These are phyloP conservation scores for Clamator glandarius DNA, from an alignment of 2,797 vertebrate genomes.

Conservation along the genomic window DNA sequence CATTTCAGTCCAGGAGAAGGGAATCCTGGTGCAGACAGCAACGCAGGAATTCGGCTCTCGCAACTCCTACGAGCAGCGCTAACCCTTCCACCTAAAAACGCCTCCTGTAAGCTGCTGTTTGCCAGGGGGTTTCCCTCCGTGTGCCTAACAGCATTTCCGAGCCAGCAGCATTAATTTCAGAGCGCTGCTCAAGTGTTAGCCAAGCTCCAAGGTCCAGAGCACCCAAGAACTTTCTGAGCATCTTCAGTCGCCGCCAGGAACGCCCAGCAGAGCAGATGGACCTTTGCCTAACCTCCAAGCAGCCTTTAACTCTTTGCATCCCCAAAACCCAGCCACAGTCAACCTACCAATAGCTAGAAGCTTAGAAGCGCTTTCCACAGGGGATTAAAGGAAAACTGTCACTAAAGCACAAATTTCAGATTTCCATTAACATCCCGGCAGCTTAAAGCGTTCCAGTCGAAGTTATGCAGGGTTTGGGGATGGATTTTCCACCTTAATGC, in stretches of 20 bases:
- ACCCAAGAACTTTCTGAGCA: rapidly evolving
- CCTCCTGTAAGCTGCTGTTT: neutral
- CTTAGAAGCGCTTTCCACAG: neutral
- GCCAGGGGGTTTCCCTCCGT: neutral
- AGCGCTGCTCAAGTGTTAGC: neutral
- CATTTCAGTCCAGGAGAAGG: neutral
- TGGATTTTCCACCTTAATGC: neutral
- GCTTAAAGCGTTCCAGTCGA: rapidly evolving
- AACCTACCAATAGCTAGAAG: neutral
- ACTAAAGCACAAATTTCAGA: neutral
- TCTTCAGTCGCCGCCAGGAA: neutral
- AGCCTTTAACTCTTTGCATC: rapidly evolving
- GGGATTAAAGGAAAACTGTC: neutral
- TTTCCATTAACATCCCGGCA: neutral
- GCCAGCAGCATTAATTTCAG: neutral
- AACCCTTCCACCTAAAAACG: neutral
- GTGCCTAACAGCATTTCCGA: neutral
- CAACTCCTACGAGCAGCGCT: neutral
- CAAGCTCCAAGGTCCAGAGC: neutral
- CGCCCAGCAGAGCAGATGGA: neutral
- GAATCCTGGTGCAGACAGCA: neutral
- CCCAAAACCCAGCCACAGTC: neutral
- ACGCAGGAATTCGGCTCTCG: neutral
- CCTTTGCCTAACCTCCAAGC: neutral
- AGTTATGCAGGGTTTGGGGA: rapidly evolving